Percentiles rank a stretch among this genome's conserved stretches.
phyloP scores from a whole-genome alignment of 2,113 vertebrate species.

The Dasyurus viverrinus region DNA sequence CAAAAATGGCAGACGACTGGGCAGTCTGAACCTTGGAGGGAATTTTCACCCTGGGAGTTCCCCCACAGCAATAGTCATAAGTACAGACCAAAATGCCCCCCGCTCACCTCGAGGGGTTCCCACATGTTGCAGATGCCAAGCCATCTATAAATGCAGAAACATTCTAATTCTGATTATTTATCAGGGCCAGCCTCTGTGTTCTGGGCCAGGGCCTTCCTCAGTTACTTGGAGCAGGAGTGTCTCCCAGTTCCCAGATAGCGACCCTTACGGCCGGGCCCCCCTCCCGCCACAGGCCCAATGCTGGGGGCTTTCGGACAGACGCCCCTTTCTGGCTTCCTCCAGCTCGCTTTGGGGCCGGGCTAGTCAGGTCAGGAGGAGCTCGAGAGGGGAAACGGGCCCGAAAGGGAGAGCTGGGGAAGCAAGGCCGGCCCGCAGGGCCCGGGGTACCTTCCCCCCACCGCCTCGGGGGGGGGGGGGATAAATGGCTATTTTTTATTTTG shows the following conservation, averaged over 20 bases:
- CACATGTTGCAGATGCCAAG: neutral
- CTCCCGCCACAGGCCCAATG: rapidly evolving
- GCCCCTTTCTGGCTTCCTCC: neutral
- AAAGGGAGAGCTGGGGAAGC: constrained; percentile 16
- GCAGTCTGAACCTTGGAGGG: neutral
- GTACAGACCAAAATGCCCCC: neutral
- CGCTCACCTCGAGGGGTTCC: neutral
- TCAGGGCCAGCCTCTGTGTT: neutral
- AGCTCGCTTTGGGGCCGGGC: neutral
- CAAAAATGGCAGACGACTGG: neutral
- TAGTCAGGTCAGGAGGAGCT: neutral
- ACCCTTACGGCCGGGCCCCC: rapidly evolving
- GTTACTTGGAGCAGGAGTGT: neutral
- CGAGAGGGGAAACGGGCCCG: neutral
- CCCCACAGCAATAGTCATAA: neutral
- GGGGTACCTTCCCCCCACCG: rapidly evolving
- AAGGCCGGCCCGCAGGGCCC: neutral
- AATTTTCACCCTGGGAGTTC: neutral
- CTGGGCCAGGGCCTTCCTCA: neutral
- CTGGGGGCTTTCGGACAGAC: rapidly evolving
- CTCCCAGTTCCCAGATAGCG: neutral
- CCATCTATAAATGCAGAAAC: neutral
- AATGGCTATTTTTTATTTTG: neutral
- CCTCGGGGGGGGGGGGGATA: neutral
- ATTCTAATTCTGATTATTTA: neutral